Evolutionary conservation across 1,140 invertebrate genomes (phyloP).

Genomic region (Caenorhabditis remanei): DNA sequence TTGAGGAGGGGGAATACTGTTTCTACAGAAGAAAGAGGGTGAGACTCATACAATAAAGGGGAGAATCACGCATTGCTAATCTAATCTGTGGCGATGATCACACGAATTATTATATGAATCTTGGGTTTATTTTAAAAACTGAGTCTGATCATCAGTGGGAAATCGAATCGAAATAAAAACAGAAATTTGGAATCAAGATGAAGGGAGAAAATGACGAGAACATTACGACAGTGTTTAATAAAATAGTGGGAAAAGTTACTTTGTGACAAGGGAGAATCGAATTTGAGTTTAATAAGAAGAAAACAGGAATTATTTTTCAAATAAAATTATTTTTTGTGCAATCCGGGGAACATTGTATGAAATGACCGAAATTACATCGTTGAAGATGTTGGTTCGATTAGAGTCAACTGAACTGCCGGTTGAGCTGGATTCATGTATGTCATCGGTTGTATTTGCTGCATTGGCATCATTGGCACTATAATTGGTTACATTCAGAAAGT

Average conservation of each 20-base stretch:
- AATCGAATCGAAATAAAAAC: not conserved
- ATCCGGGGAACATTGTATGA: not conserved
- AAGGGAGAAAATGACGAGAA: not conserved
- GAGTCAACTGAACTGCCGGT: slow-evolving; percentile 10
- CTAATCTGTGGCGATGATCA: slow-evolving; percentile 13
- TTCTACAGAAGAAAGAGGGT: not conserved
- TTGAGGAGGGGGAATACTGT: not conserved
- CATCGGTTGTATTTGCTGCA: not conserved
- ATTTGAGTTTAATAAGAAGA: too few species aligned
- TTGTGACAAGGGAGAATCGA: too few species aligned
- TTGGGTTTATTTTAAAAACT: slow-evolving; percentile 34
- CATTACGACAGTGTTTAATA: too few species aligned
- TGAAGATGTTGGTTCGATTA: slow-evolving; percentile 1
- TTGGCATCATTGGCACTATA: slow-evolving; percentile 44
- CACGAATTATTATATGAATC: slow-evolving; percentile 3
- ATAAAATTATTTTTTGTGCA: too few species aligned
- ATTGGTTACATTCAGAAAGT: not conserved
- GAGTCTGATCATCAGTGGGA: not conserved
- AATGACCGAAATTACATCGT: not conserved
- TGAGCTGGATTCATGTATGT: not conserved
- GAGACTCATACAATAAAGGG: slow-evolving; percentile 28
- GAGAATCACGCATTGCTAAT: slow-evolving; percentile 55
- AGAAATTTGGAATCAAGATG: not conserved
- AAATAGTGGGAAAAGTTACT: too few species aligned
- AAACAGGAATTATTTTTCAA: too few species aligned